These are phyloP conservation scores for Halictus quadricinctus DNA, from an alignment of 2,888 invertebrate genomes.

Conservation along the genomic window DNA sequence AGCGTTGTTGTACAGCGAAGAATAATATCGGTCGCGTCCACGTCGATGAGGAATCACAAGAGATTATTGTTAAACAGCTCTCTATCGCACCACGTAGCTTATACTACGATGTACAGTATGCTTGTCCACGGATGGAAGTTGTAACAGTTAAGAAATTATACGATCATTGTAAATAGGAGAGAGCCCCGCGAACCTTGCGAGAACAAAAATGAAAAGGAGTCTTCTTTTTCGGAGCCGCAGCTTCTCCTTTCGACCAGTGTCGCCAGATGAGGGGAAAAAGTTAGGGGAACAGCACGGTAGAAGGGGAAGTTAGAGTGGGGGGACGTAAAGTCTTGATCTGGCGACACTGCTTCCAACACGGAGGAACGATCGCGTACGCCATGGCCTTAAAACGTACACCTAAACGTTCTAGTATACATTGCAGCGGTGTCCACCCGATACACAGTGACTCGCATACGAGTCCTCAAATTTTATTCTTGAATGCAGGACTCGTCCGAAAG, in stretches of 20 bases:
- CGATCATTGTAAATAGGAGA: slow-evolving; percentile 38
- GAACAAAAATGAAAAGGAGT: background rate
- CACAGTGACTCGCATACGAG: background rate
- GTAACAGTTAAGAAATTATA: slow-evolving; percentile 37
- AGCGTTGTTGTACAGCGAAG: background rate
- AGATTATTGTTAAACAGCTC: background rate
- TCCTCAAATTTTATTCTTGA: background rate
- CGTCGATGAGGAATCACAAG: background rate
- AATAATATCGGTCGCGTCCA: background rate
- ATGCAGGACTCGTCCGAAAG: background rate
- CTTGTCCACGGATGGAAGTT: slow-evolving; percentile 34
- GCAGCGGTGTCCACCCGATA: slow-evolving; percentile 17
- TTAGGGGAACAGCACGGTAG: too few relatives aligned
- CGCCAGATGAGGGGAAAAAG: too few relatives aligned
- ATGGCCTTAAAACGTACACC: slow-evolving; percentile 62
- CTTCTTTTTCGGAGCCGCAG: slow-evolving; percentile 20
- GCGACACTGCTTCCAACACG: background rate
- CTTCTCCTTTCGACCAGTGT: background rate
- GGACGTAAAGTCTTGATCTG: too few relatives aligned
- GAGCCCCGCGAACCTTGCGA: background rate
- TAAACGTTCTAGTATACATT: slow-evolving; percentile 46
- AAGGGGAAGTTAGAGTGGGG: too few relatives aligned
- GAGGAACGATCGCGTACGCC: slow-evolving; percentile 43
- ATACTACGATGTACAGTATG: slow-evolving; percentile 43
- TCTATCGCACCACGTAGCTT: slow-evolving; percentile 37